Conservation (phyloP, 2,888 invertebrate genomes). For the Oligia strigilis region DNA sequence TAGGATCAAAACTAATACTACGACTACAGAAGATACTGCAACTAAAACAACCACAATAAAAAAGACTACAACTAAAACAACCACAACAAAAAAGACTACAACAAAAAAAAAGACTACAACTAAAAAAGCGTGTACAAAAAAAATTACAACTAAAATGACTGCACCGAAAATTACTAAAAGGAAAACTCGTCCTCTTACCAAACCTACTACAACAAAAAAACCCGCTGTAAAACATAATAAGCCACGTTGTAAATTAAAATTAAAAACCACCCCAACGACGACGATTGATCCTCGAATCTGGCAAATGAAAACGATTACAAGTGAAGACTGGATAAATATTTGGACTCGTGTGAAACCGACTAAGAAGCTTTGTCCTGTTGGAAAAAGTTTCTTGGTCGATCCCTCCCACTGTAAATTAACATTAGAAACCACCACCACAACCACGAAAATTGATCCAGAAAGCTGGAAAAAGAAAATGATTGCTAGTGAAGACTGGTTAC, state of each 20-base stretch:
- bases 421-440: not conserved
- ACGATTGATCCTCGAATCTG: not conserved
- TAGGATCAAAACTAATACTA: not conserved
- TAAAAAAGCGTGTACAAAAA: not conserved
- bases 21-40: not conserved
- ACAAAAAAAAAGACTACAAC: too few species aligned
- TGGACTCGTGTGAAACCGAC: constrained; percentile 16
- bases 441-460: not conserved
- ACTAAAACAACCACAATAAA: not conserved
- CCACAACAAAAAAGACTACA: too few species aligned
- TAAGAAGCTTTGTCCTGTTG: not conserved
- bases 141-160: not conserved
- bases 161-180: not conserved
- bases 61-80: not conserved
- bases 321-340: not conserved
- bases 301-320: not conserved
- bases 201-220: not conserved
- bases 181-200: not conserved
- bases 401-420: not conserved
- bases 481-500: not conserved
- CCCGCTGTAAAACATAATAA: not conserved
- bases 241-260: constrained; percentile 9
- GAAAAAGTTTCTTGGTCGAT: too few species aligned
- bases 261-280: not conserved
- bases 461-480: not conserved